A percentile compares a stretch with the other conserved stretches of the same genome.
These are phyloP conservation scores for Orthonevra nobilis DNA, from an alignment of 2,888 invertebrate species.

Conservation along the genomic window DNA sequence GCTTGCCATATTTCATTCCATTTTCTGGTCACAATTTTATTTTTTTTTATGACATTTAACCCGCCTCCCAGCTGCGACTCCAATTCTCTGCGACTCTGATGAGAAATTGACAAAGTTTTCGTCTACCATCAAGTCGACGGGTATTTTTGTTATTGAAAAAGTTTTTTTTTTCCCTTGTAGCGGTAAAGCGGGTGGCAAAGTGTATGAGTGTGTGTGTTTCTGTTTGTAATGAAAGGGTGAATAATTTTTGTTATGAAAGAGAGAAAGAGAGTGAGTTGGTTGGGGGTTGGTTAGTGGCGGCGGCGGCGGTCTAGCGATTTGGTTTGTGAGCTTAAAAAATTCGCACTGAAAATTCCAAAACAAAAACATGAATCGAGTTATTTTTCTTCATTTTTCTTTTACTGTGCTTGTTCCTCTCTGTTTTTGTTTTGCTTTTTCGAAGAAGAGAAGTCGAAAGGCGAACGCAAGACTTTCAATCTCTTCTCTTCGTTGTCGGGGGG, in stretches of 20 bases:
- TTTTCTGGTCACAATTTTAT: no score
- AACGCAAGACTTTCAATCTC: no score
- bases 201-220: slow-evolving; percentile 2
- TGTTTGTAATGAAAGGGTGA: slow-evolving; percentile 19
- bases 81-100: neutral
- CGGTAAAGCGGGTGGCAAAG: neutral
- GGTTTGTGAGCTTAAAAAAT: neutral
- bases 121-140: no score
- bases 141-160: neutral
- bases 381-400: slow-evolving; percentile 1
- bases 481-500: slow-evolving; percentile 13
- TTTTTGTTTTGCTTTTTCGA: slow-evolving; percentile 25
- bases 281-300: no score
- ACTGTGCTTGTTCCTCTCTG: slow-evolving; percentile 31
- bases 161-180: neutral
- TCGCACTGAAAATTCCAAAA: slow-evolving; percentile 42
- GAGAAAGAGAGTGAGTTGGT: neutral
- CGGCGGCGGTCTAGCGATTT: no score
- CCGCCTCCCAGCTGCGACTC: no score
- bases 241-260: neutral
- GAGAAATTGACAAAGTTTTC: no score
- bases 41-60: no score
- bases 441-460: neutral
- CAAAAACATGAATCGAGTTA: slow-evolving; percentile 30
- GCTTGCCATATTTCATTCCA: neutral